Conservation (phyloP, 2,113 vertebrate genomes). For the Corythaeola cristata region DNA sequence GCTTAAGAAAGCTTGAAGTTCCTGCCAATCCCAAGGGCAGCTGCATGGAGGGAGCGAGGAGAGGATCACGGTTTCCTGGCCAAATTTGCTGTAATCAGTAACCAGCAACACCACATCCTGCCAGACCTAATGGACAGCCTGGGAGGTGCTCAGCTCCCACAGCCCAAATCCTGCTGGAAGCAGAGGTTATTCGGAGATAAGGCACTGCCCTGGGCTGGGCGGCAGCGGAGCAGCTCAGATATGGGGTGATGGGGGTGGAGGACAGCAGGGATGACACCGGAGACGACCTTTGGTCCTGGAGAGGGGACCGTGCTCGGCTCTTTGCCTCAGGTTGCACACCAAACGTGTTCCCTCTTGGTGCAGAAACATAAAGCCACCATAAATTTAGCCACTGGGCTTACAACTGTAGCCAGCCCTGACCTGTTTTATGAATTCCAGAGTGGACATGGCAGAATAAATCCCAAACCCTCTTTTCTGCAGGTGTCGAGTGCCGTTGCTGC, state of each 20-base stretch:
- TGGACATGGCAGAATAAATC: not conserved
- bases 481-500: not conserved
- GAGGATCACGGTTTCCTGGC: not conserved
- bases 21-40: conserved; percentile 44
- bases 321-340: not conserved
- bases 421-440: not conserved
- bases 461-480: not conserved
- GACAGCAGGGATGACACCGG: not conserved
- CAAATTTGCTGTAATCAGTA: not conserved
- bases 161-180: not conserved
- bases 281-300: fast-evolving
- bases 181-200: not conserved
- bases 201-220: not conserved
- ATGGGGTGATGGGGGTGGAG: not conserved
- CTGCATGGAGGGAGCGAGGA: not conserved
- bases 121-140: not conserved
- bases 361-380: not conserved
- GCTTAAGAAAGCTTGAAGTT: conserved; percentile 33
- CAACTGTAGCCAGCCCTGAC: not conserved
- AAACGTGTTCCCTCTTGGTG: not conserved
- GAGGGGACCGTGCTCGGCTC: not conserved
- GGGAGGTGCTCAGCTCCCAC: not conserved
- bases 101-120: not conserved
- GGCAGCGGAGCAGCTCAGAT: fast-evolving
- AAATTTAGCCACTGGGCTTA: not conserved